These are phyloP conservation scores for Macrostomum lignano DNA, from an alignment of 1,140 invertebrate genomes.

Conservation along the genomic window DNA sequence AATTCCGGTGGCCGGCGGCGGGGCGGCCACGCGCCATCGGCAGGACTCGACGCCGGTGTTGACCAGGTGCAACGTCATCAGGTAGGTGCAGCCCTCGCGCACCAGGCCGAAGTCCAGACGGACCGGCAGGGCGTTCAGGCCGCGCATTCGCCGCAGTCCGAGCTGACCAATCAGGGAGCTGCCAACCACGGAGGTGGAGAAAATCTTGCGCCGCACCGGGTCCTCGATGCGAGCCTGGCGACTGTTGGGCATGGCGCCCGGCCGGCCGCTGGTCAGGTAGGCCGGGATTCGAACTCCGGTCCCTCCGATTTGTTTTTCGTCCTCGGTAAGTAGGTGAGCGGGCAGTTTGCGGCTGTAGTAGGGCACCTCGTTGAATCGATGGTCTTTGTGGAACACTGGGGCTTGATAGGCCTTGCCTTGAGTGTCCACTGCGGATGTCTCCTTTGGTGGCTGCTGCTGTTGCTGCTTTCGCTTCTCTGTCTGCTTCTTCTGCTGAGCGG, in stretches of 20 bases:
- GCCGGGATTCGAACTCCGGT: no score
- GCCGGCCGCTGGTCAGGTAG: conserved; percentile 16
- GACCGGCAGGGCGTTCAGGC: conserved; percentile 16
- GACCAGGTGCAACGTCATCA: conserved; percentile 13
- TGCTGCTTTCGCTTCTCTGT: no score
- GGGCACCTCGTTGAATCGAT: no score
- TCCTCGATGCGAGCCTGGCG: conserved; percentile 19
- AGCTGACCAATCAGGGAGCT: conserved; percentile 12
- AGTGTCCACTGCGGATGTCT: no score
- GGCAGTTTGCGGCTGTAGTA: no score
- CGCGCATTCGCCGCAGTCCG: conserved; percentile 12
- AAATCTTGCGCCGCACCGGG: conserved; percentile 16
- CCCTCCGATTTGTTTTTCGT: no score
- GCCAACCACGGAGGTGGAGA: conserved; percentile 15
- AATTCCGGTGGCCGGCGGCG: conserved; percentile 22
- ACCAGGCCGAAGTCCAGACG: conserved; percentile 22
- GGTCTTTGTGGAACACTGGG: no score
- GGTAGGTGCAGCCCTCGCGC: conserved; percentile 20
- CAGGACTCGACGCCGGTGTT: conserved; percentile 25
- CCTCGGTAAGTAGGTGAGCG: no score
- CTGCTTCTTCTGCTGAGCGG: no score
- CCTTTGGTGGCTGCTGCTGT: no score
- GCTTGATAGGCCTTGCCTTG: no score
- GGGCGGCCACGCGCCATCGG: conserved; percentile 22
- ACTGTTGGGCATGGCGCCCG: conserved; percentile 16